Percentiles rank a stretch among this genome's conserved stretches.
Conservation (phyloP, 2,797 vertebrate genomes). For the Sebastes matsubarae region DNA sequence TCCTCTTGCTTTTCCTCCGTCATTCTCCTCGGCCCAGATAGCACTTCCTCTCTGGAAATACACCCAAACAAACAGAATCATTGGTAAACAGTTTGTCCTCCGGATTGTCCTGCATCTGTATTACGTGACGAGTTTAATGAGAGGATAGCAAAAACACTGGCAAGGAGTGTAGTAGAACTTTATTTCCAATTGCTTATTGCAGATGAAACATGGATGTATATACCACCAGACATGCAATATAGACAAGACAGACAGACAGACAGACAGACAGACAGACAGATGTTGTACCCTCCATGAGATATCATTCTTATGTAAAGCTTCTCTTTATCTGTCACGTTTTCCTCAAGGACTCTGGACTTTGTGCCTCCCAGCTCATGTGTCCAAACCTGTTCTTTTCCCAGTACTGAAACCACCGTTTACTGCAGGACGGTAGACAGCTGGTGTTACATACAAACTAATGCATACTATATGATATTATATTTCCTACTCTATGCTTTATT, state of each 20-base stretch:
- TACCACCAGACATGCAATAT: not conserved
- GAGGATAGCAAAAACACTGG: not conserved
- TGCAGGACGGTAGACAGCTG: not conserved
- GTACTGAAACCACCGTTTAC: not conserved
- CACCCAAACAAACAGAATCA: slow-evolving; percentile 1
- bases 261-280: not conserved
- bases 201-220: not conserved
- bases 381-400: not conserved
- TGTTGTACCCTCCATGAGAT: not conserved
- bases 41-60: slow-evolving; percentile 78
- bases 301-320: not conserved
- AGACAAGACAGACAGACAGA: not conserved
- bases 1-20: slow-evolving; percentile 86
- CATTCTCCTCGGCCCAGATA: slow-evolving; percentile 90
- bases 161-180: not conserved
- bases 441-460: not conserved
- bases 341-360: not conserved
- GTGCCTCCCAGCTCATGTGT: not conserved
- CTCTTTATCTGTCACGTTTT: not conserved
- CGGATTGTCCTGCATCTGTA: not conserved
- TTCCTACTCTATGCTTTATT: not conserved
- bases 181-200: not conserved
- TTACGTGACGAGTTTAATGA: not conserved
- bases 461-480: not conserved
- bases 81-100: not conserved